These are phyloP conservation scores for Dreissena rostriformis DNA, from an alignment of 1,140 invertebrate species.

Conservation along the genomic window DNA sequence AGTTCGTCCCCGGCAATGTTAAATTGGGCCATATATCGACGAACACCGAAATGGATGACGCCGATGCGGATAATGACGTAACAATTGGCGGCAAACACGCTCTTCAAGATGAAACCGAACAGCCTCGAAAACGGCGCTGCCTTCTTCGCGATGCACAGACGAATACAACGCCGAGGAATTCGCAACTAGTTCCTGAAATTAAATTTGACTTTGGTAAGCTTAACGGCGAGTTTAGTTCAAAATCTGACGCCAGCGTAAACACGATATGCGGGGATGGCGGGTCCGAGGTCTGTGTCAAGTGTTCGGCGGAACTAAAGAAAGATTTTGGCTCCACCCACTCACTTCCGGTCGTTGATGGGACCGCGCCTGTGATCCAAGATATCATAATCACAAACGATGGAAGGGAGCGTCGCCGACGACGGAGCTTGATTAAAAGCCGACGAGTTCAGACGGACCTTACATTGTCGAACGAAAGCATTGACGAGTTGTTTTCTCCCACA, in stretches of 20 bases:
- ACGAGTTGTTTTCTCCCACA: slow-evolving; percentile 9
- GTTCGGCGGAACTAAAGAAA: slow-evolving; percentile 61
- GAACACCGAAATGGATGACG: slow-evolving; percentile 47
- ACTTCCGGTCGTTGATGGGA: slow-evolving; percentile 48
- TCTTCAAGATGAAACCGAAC: slow-evolving; percentile 38
- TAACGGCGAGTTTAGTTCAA: slow-evolving; percentile 5
- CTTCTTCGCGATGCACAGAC: slow-evolving; percentile 49
- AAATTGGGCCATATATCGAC: slow-evolving; percentile 68
- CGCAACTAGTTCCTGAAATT: slow-evolving; percentile 10
- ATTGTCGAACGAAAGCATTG: slow-evolving; percentile 57
- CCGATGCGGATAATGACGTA: slow-evolving; percentile 37
- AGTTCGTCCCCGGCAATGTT: slow-evolving; percentile 74
- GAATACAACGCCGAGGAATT: slow-evolving; percentile 11
- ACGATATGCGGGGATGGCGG: slow-evolving; percentile 29
- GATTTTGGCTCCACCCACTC: slow-evolving; percentile 43
- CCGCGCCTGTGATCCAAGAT: slow-evolving; percentile 61
- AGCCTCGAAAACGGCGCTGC: slow-evolving; percentile 12
- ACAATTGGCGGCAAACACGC: slow-evolving; percentile 16
- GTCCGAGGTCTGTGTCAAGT: slow-evolving; percentile 61
- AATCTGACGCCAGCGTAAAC: slow-evolving; percentile 54
- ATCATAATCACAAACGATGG: slow-evolving; percentile 61
- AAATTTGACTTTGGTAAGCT: slow-evolving; percentile 44
- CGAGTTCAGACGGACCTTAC: slow-evolving; percentile 74
- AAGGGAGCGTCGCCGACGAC: slow-evolving; percentile 57
- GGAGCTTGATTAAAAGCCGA: slow-evolving; percentile 70